These are phyloP conservation scores for Steatornis caripensis DNA, from an alignment of 2,113 vertebrate genomes.

Conservation along the genomic window DNA sequence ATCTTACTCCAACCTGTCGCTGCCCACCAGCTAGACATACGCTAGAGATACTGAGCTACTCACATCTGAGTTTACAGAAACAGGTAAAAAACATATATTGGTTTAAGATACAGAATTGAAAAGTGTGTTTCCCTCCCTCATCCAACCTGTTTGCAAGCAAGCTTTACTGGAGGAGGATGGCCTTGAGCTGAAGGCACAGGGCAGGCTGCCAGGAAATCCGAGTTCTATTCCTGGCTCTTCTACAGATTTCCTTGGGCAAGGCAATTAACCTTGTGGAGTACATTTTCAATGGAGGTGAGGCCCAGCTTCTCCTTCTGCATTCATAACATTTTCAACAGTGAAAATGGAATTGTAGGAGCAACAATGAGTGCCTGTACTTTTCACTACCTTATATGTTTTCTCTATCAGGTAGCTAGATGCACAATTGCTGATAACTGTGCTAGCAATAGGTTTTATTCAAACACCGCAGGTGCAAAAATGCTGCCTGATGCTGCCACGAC, in stretches of 20 bases:
- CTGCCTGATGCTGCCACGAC: not conserved
- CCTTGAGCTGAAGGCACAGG: slow-evolving; percentile 41
- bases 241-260: slow-evolving; percentile 66
- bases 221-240: slow-evolving; percentile 60
- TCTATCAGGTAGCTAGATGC: not conserved
- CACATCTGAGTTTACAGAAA: not conserved
- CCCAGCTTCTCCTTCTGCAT: slow-evolving; percentile 19
- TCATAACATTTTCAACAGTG: not conserved
- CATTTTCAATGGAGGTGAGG: slow-evolving; percentile 46
- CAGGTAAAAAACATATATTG: not conserved
- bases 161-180: slow-evolving; percentile 8
- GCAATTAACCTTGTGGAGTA: slow-evolving; percentile 58
- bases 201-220: slow-evolving; percentile 51
- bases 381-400: not conserved
- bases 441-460: not conserved
- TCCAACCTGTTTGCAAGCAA: not conserved
- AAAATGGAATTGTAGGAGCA: not conserved
- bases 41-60: not conserved
- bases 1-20: not conserved
- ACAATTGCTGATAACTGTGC: not conserved
- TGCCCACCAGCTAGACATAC: not conserved
- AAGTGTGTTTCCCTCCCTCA: not conserved
- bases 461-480: not conserved
- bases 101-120: not conserved
- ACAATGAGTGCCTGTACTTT: not conserved